Evolutionary conservation across 2,888 invertebrate species (phyloP), one percentile per base, ranked within the genome.

Genomic region (Automeris io): DNA sequence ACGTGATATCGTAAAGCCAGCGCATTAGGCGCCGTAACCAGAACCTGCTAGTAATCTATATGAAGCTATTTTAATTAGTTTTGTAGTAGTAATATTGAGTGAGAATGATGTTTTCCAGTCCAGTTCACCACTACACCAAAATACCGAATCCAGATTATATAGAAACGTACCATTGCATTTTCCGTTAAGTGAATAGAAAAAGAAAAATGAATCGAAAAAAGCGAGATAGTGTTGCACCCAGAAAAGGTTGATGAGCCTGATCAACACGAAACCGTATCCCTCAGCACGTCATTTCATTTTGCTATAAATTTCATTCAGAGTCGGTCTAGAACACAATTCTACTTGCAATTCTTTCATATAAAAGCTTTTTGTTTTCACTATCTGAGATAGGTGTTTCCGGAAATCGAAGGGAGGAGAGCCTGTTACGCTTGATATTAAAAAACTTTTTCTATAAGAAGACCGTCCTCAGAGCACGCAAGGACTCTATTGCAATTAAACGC

Each of bases 41-140:
- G 79, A 76, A 82, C 77, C 75, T 77, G 76, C 66, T 73, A 70
- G 75, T 81, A 76, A 82, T 82, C 82, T 85, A 82, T 81, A 79
- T 78, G 70, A 65, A 78, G 78, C 76, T 81, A 80, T 85, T 82
- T 83, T 83, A 83, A 83, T 83, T 85, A 81, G 79, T 80, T 75
- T 76, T 70, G 70, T 72, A 77, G 74, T 73, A 74, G 80, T 78
- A 80, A n/a, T n/a, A n/a, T n/a, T n/a, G n/a, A n/a, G n/a, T n/a
- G n/a, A n/a, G n/a, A n/a, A n/a, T n/a, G n/a, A n/a, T n/a, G n/a
- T n/a, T n/a, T n/a, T n/a, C n/a, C n/a, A n/a, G n/a, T n/a, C n/a
- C n/a, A n/a, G n/a, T n/a, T n/a, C n/a, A n/a, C n/a, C n/a, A n/a
- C n/a, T n/a, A n/a, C n/a, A n/a, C n/a, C n/a, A n/a, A n/a, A n/a